Percentiles rank a stretch among this genome's conserved stretches.
phyloP scores from a whole-genome alignment of 1,140 invertebrate genomes.

The Bombyx mandarina region DNA sequence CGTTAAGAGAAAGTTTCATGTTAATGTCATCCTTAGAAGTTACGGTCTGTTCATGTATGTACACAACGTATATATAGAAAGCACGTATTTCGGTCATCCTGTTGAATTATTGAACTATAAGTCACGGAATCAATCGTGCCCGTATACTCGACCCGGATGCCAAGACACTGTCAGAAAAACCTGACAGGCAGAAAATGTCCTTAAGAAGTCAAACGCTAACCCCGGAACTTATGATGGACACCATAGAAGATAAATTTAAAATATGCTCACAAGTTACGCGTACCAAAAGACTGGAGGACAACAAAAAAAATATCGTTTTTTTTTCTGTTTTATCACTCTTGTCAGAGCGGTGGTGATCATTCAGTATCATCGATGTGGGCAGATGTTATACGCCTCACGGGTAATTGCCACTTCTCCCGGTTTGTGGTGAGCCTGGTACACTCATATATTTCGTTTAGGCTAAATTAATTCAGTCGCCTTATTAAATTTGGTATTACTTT shows the following conservation, averaged over 20 bases:
- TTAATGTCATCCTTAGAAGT: not conserved
- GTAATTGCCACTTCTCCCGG: too few relatives aligned
- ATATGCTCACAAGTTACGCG: not conserved
- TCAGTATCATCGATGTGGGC: too few relatives aligned
- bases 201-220: conserved; percentile 16
- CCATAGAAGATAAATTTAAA: conserved; percentile 5
- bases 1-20: too few relatives aligned
- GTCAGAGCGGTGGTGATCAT: too few relatives aligned
- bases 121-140: conserved; percentile 30
- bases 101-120: conserved; percentile 37
- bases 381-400: too few relatives aligned
- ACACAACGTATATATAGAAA: conserved; percentile 4
- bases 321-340: too few relatives aligned
- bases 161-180: conserved; percentile 22
- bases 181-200: conserved; percentile 18
- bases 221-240: conserved; percentile 12
- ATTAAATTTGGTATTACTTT: too few relatives aligned
- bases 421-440: too few relatives aligned
- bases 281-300: not conserved
- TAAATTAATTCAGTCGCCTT: too few relatives aligned
- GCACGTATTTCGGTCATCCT: conserved; percentile 8
- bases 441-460: too few relatives aligned
- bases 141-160: conserved; percentile 20
- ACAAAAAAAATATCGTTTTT: too few relatives aligned
- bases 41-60: not conserved